Conservation (phyloP, 1,140 invertebrate genomes). For the Drosophila rhopaloa region DNA sequence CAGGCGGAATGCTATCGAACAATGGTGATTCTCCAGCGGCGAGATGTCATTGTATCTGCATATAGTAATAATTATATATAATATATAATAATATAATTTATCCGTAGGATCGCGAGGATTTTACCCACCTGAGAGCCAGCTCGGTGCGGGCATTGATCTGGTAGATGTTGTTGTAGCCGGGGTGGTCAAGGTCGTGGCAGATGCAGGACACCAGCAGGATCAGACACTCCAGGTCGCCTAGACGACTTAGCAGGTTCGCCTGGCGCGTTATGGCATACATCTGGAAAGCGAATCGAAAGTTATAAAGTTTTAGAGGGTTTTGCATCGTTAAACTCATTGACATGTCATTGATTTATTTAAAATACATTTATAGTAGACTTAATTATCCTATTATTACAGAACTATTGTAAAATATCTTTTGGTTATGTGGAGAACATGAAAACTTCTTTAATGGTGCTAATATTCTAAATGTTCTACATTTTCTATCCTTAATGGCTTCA, state of each 20-base stretch:
- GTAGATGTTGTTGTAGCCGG: slow-evolving; percentile 95
- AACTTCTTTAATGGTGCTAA: too few relatives aligned
- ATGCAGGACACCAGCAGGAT: slow-evolving; percentile 93
- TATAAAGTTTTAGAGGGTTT: neutral
- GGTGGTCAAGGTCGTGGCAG: slow-evolving; percentile 96
- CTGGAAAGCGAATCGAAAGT: slow-evolving; percentile 84
- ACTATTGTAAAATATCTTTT: too few relatives aligned
- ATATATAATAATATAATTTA: too few relatives aligned
- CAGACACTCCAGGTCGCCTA: slow-evolving; percentile 91
- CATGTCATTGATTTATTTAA: too few relatives aligned
- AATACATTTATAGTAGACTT: too few relatives aligned
- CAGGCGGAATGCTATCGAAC: slow-evolving; percentile 93
- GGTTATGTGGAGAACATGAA: too few relatives aligned
- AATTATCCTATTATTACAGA: too few relatives aligned
- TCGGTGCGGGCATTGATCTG: slow-evolving; percentile 95
- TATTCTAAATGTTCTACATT: too few relatives aligned
- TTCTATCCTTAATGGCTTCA: too few relatives aligned
- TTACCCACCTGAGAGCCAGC: slow-evolving; percentile 88
- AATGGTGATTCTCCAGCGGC: slow-evolving; percentile 95
- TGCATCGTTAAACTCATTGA: too few relatives aligned
- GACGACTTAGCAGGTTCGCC: slow-evolving; percentile 88
- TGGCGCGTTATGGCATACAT: slow-evolving; percentile 94
- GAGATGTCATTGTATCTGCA: slow-evolving; percentile 93
- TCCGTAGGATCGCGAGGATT: neutral
- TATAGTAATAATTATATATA: too few relatives aligned